These are phyloP conservation scores for Erythrocercus mccallii DNA, from an alignment of 2,113 vertebrate genomes.

Conservation along the genomic window DNA sequence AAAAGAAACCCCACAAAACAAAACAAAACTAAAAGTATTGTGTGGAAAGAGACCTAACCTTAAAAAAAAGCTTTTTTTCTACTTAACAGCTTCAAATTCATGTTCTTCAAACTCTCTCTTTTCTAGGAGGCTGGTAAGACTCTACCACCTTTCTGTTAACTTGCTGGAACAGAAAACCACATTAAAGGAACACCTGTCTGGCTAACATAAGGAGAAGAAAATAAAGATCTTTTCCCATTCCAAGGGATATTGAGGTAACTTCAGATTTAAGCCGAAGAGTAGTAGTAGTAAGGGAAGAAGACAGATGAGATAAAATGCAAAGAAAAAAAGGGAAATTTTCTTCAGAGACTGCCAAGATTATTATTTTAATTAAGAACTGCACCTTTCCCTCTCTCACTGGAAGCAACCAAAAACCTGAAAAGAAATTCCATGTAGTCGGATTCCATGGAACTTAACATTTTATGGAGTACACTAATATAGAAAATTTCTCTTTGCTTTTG, in stretches of 20 bases:
- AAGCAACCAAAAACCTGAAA: background rate
- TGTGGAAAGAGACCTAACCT: background rate
- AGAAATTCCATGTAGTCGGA: background rate
- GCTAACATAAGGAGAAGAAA: background rate
- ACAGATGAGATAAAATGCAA: background rate
- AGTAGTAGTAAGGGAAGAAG: background rate
- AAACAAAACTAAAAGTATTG: background rate
- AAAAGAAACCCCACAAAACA: fast-evolving
- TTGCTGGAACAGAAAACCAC: background rate
- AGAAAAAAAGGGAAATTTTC: background rate
- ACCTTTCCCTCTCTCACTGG: background rate
- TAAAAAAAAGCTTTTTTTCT: background rate
- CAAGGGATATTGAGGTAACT: background rate
- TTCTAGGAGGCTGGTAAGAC: background rate
- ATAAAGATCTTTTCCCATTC: background rate
- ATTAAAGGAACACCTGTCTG: background rate
- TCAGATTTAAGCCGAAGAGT: background rate
- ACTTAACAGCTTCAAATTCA: background rate
- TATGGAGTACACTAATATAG: background rate
- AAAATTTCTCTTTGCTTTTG: background rate
- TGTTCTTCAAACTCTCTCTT: background rate
- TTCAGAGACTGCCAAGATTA: background rate
- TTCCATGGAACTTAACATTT: background rate
- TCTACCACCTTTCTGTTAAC: background rate
- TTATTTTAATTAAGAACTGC: background rate